Conservation (phyloP, 2,888 invertebrate species). For the Drosophila subsilvestris region DNA sequence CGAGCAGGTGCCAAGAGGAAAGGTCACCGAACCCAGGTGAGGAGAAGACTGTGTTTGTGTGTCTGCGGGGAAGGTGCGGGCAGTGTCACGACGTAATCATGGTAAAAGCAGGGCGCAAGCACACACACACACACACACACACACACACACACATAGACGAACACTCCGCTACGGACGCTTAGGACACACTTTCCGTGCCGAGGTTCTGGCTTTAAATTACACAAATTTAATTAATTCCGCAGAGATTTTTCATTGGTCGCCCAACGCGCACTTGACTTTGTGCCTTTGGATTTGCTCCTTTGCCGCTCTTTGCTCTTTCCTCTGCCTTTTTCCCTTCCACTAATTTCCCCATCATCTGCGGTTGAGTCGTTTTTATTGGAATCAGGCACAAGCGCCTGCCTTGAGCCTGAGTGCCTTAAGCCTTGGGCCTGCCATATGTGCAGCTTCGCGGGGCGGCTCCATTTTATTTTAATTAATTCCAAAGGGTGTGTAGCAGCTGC, state of each 20-base stretch:
- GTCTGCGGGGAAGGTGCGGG: slow-evolving; percentile 36
- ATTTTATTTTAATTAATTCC: slow-evolving; percentile 69
- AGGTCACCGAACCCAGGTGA: slow-evolving; percentile 63
- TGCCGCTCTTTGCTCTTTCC: slow-evolving; percentile 23
- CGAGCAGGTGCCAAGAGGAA: slow-evolving; percentile 65
- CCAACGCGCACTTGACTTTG: slow-evolving; percentile 56
- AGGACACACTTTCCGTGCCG: not conserved
- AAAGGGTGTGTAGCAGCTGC: slow-evolving; percentile 37
- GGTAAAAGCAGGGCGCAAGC: slow-evolving; percentile 24
- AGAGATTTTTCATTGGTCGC: slow-evolving; percentile 56
- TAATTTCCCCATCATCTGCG: slow-evolving; percentile 60
- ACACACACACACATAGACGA: not conserved
- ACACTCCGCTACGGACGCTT: not conserved
- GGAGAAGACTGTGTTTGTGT: slow-evolving; percentile 4
- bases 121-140: slow-evolving; percentile 7
- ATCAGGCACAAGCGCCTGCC: slow-evolving; percentile 19
- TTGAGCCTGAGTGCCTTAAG: slow-evolving; percentile 25
- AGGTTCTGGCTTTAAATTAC: slow-evolving; percentile 58
- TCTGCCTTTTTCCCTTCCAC: slow-evolving; percentile 36
- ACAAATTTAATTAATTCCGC: slow-evolving; percentile 69
- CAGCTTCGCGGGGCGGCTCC: slow-evolving; percentile 20
- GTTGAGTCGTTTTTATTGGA: slow-evolving; percentile 43
- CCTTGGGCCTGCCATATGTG: slow-evolving; percentile 49
- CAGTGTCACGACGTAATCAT: slow-evolving; percentile 52
- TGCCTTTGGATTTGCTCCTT: slow-evolving; percentile 37